A percentile compares a stretch with the other conserved stretches of the same genome.
phyloP scores from a whole-genome alignment of 2,113 vertebrate species.

The Pollachius pollachius region DNA sequence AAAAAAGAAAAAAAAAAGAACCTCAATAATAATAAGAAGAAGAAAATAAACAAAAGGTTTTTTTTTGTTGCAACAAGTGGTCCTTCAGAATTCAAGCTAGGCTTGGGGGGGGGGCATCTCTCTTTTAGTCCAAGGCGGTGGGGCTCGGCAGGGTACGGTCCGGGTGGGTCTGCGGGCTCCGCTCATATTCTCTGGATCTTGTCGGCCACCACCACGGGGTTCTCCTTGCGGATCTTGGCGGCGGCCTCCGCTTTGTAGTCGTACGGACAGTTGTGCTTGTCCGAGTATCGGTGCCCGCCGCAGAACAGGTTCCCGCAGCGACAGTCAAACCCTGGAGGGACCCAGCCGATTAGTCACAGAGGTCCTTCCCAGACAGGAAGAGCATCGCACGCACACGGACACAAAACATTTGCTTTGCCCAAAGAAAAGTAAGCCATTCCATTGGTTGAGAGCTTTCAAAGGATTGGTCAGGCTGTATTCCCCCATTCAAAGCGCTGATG shows the following conservation, averaged over 20 bases:
- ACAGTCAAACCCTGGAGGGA: slow-evolving; percentile 79
- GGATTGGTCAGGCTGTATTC: too few relatives aligned
- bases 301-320: slow-evolving; percentile 89
- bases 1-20: slow-evolving; percentile 36
- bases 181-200: slow-evolving; percentile 91
- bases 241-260: slow-evolving; percentile 86
- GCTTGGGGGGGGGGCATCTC: slow-evolving; percentile 37
- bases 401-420: neutral
- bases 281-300: slow-evolving; percentile 85
- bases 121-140: too few relatives aligned
- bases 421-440: neutral
- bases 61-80: slow-evolving; percentile 25
- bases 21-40: neutral
- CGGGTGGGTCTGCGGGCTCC: slow-evolving; percentile 13
- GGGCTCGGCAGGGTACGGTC: slow-evolving; percentile 21
- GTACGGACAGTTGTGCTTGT: slow-evolving; percentile 85
- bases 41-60: neutral
- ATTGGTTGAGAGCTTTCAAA: neutral
- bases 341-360: slow-evolving; percentile 10
- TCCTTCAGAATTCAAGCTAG: slow-evolving; percentile 50
- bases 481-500: too few relatives aligned
- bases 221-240: slow-evolving; percentile 86
- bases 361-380: too few relatives aligned
- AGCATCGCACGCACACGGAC: neutral
- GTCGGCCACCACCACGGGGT: slow-evolving; percentile 83